Evolutionary conservation across 2,113 vertebrate genomes (phyloP), one percentile per base, ranked within the genome.

Genomic region (Turdus rufiventris): DNA sequence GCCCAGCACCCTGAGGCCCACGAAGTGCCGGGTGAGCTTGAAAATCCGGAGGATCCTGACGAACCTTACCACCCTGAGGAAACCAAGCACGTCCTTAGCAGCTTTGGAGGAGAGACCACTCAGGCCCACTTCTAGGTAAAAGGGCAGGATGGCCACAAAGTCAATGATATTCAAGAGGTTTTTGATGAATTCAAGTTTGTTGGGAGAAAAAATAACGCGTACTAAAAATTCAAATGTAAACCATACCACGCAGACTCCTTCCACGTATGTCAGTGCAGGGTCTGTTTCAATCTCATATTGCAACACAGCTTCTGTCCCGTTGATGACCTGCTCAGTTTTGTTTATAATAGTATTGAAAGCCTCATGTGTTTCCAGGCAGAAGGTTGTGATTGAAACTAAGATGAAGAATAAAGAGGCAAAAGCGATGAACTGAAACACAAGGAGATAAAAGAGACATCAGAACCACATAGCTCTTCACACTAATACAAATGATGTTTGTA

Each of bases 341-440:
- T 99, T 99, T 97, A 99, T 98, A 94, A 99, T 98, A 70, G 98
- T 99, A 97, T 99, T 99, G 98, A 99, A 99, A 93, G 99, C 99
- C 96, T 99, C 99, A 2, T 99, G 99, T 3, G 99, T 99, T 98
- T 99, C 99, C 98, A 99, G 96, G 97, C 99, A 99, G 98, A 99
- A 99, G 83, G 99, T 99, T 87, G 99, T 99, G 97, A 99, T 99
- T 82, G 99, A 99, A 97, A 99, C 99, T 97, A 99, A 97, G 97
- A 99, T 99, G 98, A 99, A 99, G 98, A 99, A 99, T 96, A 99
- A 97, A 73, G 99, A 99, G 66, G 98, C 99, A 89, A 99, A 99
- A 95, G 99, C 99, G 77, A 99, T 98, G 94, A 99, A 99, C 99
- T 99, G 98, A 48, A 96, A 97, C 54, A 78, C 40, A 80, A 95